Base-by-base conservation (phyloP, 1,140 invertebrate species). In the Ephestia elutella region DNA sequence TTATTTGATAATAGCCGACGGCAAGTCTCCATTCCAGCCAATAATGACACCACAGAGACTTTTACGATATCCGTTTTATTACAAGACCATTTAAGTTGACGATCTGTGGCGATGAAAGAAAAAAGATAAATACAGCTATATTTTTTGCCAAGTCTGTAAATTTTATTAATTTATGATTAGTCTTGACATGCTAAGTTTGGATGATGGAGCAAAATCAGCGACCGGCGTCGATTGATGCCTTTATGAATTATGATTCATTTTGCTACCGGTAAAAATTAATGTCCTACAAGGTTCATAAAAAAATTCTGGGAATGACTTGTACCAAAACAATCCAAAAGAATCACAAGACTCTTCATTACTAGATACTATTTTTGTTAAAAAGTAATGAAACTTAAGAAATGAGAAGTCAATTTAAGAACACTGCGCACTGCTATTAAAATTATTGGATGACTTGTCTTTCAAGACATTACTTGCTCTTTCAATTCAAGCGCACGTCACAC, bases 401-500 rank as follows among this genome's bases (percentile, higher is more conserved):
- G 9, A 13, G 2, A 1, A 13, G 10, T n/a, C n/a, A n/a, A n/a
- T n/a, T n/a, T n/a, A n/a, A n/a, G n/a, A n/a, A n/a, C n/a, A n/a
- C n/a, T n/a, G n/a, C n/a, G n/a, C n/a, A n/a, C n/a, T n/a, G n/a
- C n/a, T n/a, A n/a, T n/a, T n/a, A n/a, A n/a, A n/a, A n/a, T n/a
- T n/a, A n/a, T n/a, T n/a, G n/a, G n/a, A n/a, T n/a, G n/a, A n/a
- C n/a, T n/a, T n/a, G n/a, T n/a, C n/a, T n/a, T n/a, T n/a, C 38
- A 17, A 44, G 38, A 44, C 2, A 32, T 32, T 8, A 17, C 5
- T 3, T 2, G 54, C 20, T 57, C 55, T 20, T 63, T 70, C 66
- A 73, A 79, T 73, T 77, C 74, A 78, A 77, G 78, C 70, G 75
- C 75, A 69, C 65, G 63, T 79, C 75, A 84, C 78, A 80, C 78